Conservation (phyloP, 2,113 vertebrate species). For the Microcebus jonahi region DNA sequence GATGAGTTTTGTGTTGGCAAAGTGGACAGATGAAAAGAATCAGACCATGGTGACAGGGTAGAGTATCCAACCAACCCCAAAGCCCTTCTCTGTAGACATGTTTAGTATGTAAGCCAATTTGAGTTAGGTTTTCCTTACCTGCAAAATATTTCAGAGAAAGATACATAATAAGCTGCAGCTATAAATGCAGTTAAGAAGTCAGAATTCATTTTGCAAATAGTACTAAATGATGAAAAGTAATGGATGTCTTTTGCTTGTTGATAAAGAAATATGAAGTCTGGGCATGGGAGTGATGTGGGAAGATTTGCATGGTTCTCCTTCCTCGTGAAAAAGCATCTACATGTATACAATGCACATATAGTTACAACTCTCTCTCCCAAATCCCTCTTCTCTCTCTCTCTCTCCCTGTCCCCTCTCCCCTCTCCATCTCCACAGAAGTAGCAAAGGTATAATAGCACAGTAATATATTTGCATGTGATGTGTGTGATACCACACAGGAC, state of each 20-base stretch:
- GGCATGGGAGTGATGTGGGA: neutral
- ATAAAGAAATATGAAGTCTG: neutral
- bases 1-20: neutral
- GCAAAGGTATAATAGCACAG: neutral
- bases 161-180: neutral
- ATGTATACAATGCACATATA: too few relatives aligned
- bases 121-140: neutral
- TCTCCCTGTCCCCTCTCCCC: too few relatives aligned
- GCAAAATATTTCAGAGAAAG: neutral
- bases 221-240: neutral
- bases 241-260: neutral
- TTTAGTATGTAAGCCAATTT: neutral
- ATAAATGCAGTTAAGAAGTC: neutral
- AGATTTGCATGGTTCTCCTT: neutral
- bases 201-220: neutral
- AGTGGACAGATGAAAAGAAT: neutral
- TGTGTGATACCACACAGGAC: neutral
- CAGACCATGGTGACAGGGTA: neutral
- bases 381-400: too few relatives aligned
- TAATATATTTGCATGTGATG: neutral
- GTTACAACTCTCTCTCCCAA: neutral
- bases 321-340: neutral
- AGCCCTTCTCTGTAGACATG: neutral
- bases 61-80: neutral
- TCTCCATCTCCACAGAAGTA: neutral